A percentile compares a stretch with the other conserved stretches of the same genome.
Evolutionary conservation across 1,140 invertebrate genomes (phyloP).

Genomic region (Drosophila bipectinata): DNA sequence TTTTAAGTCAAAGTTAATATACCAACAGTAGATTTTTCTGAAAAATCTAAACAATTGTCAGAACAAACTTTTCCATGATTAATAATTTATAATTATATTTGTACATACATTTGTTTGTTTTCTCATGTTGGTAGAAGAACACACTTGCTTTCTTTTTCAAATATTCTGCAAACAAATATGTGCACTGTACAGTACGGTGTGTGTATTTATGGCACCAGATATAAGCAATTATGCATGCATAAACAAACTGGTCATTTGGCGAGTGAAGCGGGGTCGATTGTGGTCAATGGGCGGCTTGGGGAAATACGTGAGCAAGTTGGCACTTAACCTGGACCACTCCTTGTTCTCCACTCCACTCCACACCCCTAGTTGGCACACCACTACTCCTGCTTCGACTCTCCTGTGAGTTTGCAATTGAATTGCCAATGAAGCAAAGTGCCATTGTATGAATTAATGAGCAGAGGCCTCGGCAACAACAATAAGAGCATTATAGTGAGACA

Average conservation of each 20-base stretch:
- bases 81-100: too few species aligned
- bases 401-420: slow-evolving; percentile 49
- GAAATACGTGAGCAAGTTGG: slow-evolving; percentile 55
- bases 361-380: neutral
- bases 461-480: slow-evolving; percentile 36
- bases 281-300: slow-evolving; percentile 15
- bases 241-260: slow-evolving; percentile 58
- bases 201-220: slow-evolving; percentile 25
- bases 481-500: slow-evolving; percentile 39
- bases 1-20: too few species aligned
- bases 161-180: neutral
- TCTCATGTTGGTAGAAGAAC: too few species aligned
- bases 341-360: neutral
- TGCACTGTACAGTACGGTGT: neutral
- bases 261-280: slow-evolving; percentile 14
- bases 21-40: too few species aligned
- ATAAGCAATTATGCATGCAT: slow-evolving; percentile 72
- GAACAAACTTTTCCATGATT: too few species aligned
- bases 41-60: too few species aligned
- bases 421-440: slow-evolving; percentile 72
- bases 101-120: too few species aligned
- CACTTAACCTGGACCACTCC: slow-evolving; percentile 44
- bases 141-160: too few species aligned
- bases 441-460: slow-evolving; percentile 78
- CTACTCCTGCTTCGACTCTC: slow-evolving; percentile 21